These are phyloP conservation scores for Steromphala cineraria DNA, from an alignment of 2,888 invertebrate genomes.

Conservation along the genomic window DNA sequence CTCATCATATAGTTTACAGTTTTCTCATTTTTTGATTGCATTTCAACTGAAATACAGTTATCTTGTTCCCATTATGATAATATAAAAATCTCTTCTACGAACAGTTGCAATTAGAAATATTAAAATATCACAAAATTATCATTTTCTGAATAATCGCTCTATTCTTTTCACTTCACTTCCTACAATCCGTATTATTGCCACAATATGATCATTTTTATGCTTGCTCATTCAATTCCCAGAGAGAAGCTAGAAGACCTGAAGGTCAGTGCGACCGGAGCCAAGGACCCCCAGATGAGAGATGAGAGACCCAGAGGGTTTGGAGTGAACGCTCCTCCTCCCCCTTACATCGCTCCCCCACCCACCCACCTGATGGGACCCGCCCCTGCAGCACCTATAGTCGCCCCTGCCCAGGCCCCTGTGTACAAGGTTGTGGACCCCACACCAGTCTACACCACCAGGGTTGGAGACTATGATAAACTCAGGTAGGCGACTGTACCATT, in stretches of 20 bases:
- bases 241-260: constrained; percentile 51
- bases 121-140: too few species aligned
- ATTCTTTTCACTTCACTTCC: too few species aligned
- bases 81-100: too few species aligned
- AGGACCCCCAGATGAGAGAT: constrained; percentile 49
- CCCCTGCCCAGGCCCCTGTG: not conserved
- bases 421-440: not conserved
- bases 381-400: not conserved
- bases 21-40: too few species aligned
- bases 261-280: constrained; percentile 48
- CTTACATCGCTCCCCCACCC: constrained; percentile 42
- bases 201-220: too few species aligned
- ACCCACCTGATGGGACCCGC: constrained; percentile 34
- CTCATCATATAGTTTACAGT: too few species aligned
- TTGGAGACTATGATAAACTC: constrained; percentile 15
- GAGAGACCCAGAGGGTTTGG: constrained; percentile 35
- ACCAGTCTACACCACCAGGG: not conserved
- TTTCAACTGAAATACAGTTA: too few species aligned
- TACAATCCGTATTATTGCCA: not conserved
- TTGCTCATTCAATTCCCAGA: constrained; percentile 30
- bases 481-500: not conserved
- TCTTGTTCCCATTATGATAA: too few species aligned
- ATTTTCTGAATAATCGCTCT: too few species aligned
- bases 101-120: too few species aligned
- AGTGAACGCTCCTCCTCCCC: constrained; percentile 32